Evolutionary conservation across 2,888 invertebrate species (phyloP), one percentile per base, ranked within the genome.

Genomic region (Erebia aethiops): DNA sequence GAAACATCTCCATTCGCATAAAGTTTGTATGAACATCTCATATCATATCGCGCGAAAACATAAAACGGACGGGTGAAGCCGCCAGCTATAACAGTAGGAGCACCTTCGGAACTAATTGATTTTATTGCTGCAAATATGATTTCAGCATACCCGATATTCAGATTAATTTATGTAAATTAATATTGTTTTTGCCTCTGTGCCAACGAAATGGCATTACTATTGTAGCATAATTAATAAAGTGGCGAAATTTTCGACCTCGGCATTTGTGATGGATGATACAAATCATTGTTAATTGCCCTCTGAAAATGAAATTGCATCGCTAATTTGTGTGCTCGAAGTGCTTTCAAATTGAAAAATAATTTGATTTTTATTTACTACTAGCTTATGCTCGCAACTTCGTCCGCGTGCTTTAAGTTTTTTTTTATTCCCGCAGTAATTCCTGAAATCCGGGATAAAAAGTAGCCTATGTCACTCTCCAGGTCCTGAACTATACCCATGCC

Each of bases 151-250:
- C 66, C 11, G 66, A 57, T 56, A 66, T n/a, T n/a, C 78, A 80
- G 85, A 88, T 88, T 89, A 85, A 89, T 89, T 52, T 87, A 90
- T 88, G 87, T 81, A 87, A 88, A 89, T 88, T 86, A 81, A 80
- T 83, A 80, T 81, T 84, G 82, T 85, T 86, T 80, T 83, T 81
- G 78, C 81, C 61, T 16, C 11, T 11, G 46, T 21, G 56, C 51
- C 67, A 35, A 41, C 64, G 68, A 68, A 68, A 60, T 60, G 63
- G 21, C 49, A 57, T 21, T 13, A 35, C 61, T 71, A 68, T 69
- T 69, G 9, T 61, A 54, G 62, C 68, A 71, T 72, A 75, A 76
- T 78, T 76, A 78, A 75, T 76, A 74, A 74, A 74, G 71, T 76
- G 52, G 60, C 64, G 58, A 63, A 68, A 62, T 70, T 67, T 64